A percentile compares a stretch with the other conserved stretches of the same genome.
phyloP scores from a whole-genome alignment of 2,113 vertebrate genomes.

The Dipodomys spectabilis region DNA sequence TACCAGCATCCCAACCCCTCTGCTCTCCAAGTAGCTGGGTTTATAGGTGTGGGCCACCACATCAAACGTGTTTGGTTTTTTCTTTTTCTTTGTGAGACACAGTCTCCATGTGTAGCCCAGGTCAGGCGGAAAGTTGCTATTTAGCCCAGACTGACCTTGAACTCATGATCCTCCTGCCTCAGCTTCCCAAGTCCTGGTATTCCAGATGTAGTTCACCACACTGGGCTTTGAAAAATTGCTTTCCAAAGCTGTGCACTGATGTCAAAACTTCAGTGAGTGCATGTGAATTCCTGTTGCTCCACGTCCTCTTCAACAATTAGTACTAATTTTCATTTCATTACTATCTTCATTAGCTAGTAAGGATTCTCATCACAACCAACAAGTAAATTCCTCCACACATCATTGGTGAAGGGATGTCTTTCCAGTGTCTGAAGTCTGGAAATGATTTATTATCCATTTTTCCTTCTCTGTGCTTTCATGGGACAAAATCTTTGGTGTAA shows the following conservation, averaged over 20 bases:
- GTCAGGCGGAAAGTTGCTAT: no score
- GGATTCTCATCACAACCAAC: background rate
- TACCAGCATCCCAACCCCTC: no score
- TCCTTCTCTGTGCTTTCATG: background rate
- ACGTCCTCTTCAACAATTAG: background rate
- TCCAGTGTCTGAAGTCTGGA: background rate
- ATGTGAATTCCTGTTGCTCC: background rate
- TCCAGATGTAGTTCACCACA: no score
- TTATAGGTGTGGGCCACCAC: no score
- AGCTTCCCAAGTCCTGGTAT: no score
- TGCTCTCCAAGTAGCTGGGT: no score
- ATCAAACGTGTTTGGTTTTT: no score
- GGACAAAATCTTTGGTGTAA: background rate
- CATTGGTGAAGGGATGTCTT: background rate
- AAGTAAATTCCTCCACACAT: background rate
- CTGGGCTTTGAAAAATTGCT: background rate
- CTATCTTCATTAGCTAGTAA: background rate
- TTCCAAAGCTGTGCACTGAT: background rate
- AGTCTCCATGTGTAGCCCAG: no score
- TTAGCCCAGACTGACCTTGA: no score
- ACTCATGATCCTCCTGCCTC: no score
- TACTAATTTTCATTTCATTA: background rate
- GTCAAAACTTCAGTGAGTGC: background rate
- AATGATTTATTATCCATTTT: background rate
- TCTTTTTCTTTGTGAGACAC: no score